Base-by-base conservation (phyloP, 2,113 vertebrate genomes). In the Leptosomus discolor region DNA sequence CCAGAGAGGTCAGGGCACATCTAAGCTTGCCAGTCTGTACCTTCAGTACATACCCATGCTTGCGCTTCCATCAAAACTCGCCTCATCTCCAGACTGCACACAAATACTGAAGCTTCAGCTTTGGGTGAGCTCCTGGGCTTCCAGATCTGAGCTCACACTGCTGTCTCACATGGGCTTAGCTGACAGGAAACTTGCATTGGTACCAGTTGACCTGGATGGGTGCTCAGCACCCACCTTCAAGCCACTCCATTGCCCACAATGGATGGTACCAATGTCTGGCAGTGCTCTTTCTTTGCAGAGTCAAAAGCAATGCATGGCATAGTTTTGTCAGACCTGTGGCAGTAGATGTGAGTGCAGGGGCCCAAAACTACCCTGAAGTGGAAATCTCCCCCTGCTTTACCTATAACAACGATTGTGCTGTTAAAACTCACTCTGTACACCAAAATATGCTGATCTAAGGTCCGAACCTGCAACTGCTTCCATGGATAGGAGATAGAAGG, bases 211-310 rank as follows among this genome's bases (percentile, higher is more conserved):
- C 12, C 5, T 30, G 60, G 24, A 26, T 30, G 16, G 34, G 9
- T 65, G 36, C 17, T 78, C 53, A 67, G 24, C 18, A 9, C 17
- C 45, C 60, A 41, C 36, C 34, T 79, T 69, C 54, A 74, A n/a
- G 37, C 21, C 1, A 2, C 48, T 53, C 8, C 26, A 3, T 45
- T 5, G 1, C 43, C 34, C 56, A 21, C 21, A n/a, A 27, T 23
- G 32, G 12, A 17, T 50, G 32, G 26, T 43, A 60, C 15, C 2
- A 4, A 46, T 46, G 37, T 20, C 75, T 51, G 54, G 41, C 23
- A 85, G 29, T 8, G 12, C 8, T 73, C 18, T 26, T 69, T 69
- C 54, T 63, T 69, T 43, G 29, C 41, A 73, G 51, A 77, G 23
- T 20, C 27, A 45, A 60, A 71, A 61, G 10, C 18, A 53, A 69